Percentiles rank a stretch among this genome's conserved stretches.
Evolutionary conservation across 2,113 vertebrate genomes (phyloP).

Genomic region (Mustelus asterias): DNA sequence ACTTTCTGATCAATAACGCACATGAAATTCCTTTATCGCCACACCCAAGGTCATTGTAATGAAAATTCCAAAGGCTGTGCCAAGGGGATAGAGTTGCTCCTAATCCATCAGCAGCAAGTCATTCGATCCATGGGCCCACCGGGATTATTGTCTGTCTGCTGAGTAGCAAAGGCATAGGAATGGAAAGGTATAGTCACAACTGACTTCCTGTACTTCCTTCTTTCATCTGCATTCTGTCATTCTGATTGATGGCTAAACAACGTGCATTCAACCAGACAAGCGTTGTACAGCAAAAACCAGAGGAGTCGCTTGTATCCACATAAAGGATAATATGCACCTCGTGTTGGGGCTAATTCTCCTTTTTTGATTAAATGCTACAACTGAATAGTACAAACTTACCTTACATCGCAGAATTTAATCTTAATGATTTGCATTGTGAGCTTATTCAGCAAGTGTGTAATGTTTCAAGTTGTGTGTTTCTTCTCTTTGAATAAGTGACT

Average conservation of each 20-base stretch:
- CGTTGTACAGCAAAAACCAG: conserved; percentile 1
- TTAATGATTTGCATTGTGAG: background rate
- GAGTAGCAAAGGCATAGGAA: conserved; percentile 36
- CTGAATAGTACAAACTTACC: background rate
- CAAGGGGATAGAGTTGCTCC: conserved; percentile 78
- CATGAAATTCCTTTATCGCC: conserved; percentile 70
- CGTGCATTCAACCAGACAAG: conserved; percentile 28
- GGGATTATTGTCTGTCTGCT: conserved; percentile 57
- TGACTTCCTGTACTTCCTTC: conserved; percentile 30
- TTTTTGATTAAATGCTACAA: conserved; percentile 29
- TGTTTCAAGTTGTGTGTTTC: background rate
- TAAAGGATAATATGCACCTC: conserved; percentile 27
- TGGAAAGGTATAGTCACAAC: conserved; percentile 32
- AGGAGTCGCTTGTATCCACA: conserved; percentile 27
- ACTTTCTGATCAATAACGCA: conserved; percentile 49
- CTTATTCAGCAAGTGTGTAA: background rate
- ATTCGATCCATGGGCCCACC: conserved; percentile 63
- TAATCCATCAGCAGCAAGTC: conserved; percentile 73
- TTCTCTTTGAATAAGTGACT: background rate
- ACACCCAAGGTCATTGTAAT: conserved; percentile 89
- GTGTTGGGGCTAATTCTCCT: background rate
- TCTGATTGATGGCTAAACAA: conserved; percentile 33
- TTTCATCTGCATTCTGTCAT: conserved; percentile 36
- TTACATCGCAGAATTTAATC: background rate
- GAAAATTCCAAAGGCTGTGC: conserved; percentile 80